phyloP scores from a whole-genome alignment of 2,888 invertebrate species.

The Cephus runcator region DNA sequence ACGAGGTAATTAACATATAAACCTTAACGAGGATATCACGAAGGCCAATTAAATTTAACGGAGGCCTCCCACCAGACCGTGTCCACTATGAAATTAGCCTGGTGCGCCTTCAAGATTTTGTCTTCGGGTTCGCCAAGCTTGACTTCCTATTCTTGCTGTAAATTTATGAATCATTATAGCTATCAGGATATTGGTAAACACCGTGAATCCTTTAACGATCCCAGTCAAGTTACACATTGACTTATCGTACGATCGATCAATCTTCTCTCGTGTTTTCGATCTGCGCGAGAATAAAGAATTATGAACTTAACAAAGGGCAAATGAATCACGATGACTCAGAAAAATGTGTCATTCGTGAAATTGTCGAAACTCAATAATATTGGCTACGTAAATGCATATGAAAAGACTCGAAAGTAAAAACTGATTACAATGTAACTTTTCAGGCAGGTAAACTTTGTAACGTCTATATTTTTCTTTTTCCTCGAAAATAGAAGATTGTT shows the following conservation, averaged over 20 bases:
- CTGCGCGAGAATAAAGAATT: neutral
- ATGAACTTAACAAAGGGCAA: neutral
- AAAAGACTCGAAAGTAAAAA: neutral
- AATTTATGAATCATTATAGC: neutral
- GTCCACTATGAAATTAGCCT: constrained; percentile 12
- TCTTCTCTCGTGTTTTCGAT: neutral
- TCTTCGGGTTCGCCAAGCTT: constrained; percentile 1
- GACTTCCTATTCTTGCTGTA: neutral
- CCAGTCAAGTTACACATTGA: neutral
- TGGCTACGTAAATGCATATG: neutral
- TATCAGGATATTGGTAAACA: neutral
- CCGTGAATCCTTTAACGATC: neutral
- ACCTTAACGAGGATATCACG: constrained; percentile 35
- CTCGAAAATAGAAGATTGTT: neutral
- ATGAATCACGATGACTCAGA: neutral
- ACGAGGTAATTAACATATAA: constrained; percentile 38
- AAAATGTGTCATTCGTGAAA: neutral
- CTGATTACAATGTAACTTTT: neutral
- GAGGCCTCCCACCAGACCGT: constrained; percentile 23
- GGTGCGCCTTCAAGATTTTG: neutral
- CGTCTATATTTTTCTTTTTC: neutral
- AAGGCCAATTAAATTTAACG: constrained; percentile 23
- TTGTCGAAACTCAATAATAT: neutral
- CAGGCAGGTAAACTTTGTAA: neutral
- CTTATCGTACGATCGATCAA: neutral